These are phyloP conservation scores for Psammodynastes pulverulentus DNA, from an alignment of 2,113 vertebrate genomes.

Conservation along the genomic window DNA sequence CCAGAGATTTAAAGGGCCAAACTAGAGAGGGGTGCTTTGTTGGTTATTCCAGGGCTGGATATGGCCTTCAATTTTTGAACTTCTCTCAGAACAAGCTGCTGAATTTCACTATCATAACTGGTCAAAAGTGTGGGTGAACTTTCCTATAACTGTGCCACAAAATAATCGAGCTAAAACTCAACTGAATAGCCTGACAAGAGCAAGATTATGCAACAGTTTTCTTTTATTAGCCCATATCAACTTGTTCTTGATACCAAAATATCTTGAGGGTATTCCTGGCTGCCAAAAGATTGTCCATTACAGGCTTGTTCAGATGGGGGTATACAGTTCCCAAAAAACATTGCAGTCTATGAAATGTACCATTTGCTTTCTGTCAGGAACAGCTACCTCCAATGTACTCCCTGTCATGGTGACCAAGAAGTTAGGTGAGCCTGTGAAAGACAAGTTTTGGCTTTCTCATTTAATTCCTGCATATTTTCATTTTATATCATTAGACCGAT, in stretches of 20 bases:
- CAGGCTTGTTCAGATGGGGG: neutral
- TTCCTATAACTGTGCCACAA: neutral
- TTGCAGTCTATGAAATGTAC: neutral
- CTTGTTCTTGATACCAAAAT: neutral
- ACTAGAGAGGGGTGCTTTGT: neutral
- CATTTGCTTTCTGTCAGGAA: neutral
- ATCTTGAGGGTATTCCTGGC: neutral
- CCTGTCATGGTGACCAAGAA: neutral
- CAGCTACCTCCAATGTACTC: neutral
- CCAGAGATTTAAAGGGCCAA: neutral
- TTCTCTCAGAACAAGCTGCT: neutral
- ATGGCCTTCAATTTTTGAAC: neutral
- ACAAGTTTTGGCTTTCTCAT: neutral
- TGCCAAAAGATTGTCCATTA: neutral
- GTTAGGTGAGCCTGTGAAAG: neutral
- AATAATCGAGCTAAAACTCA: neutral
- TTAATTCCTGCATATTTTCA: neutral
- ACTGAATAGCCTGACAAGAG: neutral
- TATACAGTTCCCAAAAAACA: neutral
- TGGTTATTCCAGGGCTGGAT: slow-evolving; percentile 38
- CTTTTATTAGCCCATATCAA: neutral
- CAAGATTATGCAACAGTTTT: neutral
- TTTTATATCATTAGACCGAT: neutral
- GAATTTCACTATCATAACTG: neutral
- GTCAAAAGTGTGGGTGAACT: neutral